Conservation (phyloP, 2,797 vertebrate species). For the Brachyalestes nurse region DNA sequence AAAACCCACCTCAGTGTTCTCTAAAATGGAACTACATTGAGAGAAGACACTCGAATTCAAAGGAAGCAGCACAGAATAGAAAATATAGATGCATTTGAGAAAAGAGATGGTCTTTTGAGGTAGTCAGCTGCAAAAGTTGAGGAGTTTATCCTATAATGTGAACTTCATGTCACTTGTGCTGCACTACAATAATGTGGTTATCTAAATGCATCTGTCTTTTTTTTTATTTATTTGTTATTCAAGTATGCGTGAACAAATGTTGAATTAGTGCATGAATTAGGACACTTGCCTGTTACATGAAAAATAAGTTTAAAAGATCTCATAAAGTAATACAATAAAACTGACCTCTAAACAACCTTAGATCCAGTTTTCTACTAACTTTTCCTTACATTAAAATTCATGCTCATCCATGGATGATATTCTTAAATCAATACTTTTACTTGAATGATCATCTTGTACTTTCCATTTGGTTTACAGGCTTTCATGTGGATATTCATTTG, state of each 20-base stretch:
- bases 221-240: neutral
- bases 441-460: constrained; percentile 1
- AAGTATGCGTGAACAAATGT: neutral
- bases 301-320: neutral
- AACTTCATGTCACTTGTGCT: neutral
- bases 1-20: constrained; percentile 6
- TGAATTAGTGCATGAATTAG: neutral
- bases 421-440: neutral
- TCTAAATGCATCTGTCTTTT: neutral
- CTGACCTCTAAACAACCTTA: neutral
- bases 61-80: neutral
- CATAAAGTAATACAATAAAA: neutral
- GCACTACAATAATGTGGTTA: neutral
- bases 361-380: no score
- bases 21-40: neutral
- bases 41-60: neutral
- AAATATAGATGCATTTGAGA: neutral
- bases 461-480: neutral
- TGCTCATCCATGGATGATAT: neutral
- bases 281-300: neutral
- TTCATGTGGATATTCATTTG: neutral
- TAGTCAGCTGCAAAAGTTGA: neutral
- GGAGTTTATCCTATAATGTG: neutral
- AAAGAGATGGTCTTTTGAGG: neutral
- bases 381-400: constrained; percentile 6